Base-by-base conservation (phyloP, 2,888 invertebrate species). In the Linyphia triangularis region DNA sequence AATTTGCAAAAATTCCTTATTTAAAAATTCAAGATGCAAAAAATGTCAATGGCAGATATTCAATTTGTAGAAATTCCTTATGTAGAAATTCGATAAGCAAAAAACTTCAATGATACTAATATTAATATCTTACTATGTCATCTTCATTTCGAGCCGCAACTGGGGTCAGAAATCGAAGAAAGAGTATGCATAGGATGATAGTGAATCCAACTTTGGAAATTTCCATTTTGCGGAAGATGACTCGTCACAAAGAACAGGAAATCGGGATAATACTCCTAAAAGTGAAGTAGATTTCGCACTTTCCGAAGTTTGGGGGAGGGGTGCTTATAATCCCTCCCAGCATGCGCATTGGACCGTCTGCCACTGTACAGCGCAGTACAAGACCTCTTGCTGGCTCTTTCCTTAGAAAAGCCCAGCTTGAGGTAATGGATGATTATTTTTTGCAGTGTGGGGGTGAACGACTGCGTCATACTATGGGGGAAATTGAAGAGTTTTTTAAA, bases 331-430 rank as follows among this genome's bases (percentile, higher is more conserved):
- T 22, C 16, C 33, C 67, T 5, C 19, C 67, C 67, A 51, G 19
- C 67, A 30, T 0, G 67, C 67, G 67, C 67, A 51, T 57, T 10
- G 43, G 57, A 51, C 30, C 67, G 57, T 57, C 79, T 10, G n/a
- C 77, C 40, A 67, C 79, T 63, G 67, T 51, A 28, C 67, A 79
- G 79, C 65, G 79, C 79, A 79, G 51, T 79, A 28, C 57, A 1
- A 28, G 65, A 67, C 79, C 61, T 24, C 78, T 63, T 73, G 63
- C 78, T 78, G 78, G 26, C 37, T 40, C 10, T 13, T 40, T 78
- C 43, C 16, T 43, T 43, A 43, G 3, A 43, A 33, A 6, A 43
- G 43, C n/a, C n/a, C n/a, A 43, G 16, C 13, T 43, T 43, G 43
- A 43, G 43, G 3, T 43, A 43, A 16, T 9, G 43, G 43, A 16